These are phyloP conservation scores for Cecidostiba fungosa DNA, from an alignment of 2,888 invertebrate species.

Conservation along the genomic window DNA sequence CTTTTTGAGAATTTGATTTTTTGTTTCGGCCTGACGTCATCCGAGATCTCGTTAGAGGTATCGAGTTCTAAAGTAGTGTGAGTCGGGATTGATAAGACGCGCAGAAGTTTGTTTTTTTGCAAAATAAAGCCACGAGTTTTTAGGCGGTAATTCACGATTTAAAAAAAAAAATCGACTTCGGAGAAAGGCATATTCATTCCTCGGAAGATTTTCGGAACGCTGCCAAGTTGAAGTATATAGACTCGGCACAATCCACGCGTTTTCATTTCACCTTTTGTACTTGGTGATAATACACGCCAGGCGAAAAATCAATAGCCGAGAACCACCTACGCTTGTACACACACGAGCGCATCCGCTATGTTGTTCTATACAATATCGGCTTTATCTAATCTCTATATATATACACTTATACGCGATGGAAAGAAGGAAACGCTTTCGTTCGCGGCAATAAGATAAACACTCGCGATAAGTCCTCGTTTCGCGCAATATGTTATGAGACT, in stretches of 20 bases:
- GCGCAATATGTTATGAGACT: not conserved
- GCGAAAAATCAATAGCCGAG: constrained; percentile 19
- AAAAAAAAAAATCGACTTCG: not conserved
- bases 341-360: not conserved
- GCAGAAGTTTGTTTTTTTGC: not conserved
- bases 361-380: constrained; percentile 7
- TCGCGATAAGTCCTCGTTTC: constrained; percentile 45
- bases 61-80: constrained; percentile 6
- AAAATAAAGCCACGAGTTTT: not conserved
- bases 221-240: not conserved
- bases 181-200: not conserved
- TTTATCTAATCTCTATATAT: constrained; percentile 50
- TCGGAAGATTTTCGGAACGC: not conserved
- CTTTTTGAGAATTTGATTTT: not conserved
- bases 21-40: not conserved
- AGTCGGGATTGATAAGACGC: constrained; percentile 5
- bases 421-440: constrained; percentile 26
- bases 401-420: not conserved
- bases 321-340: not conserved
- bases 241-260: not conserved
- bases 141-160: not conserved
- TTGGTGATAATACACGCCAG: not conserved
- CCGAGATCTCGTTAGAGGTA: not conserved
- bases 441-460: constrained; percentile 3
- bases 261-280: constrained; percentile 1